phyloP scores from a whole-genome alignment of 1,140 invertebrate genomes.

The Drosophila fuyamai region DNA sequence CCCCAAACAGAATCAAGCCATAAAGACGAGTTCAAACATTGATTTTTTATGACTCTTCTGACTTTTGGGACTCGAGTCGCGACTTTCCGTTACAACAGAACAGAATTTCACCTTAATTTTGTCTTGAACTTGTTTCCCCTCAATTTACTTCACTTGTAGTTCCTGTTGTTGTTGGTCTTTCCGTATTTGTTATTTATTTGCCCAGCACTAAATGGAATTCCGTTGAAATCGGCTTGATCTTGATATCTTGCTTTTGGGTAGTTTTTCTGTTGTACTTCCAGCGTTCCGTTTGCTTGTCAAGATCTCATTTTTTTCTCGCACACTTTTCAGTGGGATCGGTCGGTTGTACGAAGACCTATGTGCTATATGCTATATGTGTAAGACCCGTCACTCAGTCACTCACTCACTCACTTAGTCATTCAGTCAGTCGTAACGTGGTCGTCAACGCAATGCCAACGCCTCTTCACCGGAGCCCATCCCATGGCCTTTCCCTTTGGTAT shows the following conservation, averaged over 20 bases:
- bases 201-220: slow-evolving; percentile 51
- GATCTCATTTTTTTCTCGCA: slow-evolving; percentile 33
- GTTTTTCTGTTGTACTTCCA: slow-evolving; percentile 19
- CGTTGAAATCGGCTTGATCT: slow-evolving; percentile 56
- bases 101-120: slow-evolving; percentile 47
- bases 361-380: slow-evolving; percentile 12
- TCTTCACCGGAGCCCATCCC: slow-evolving; percentile 32
- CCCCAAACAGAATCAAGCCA: slow-evolving; percentile 39
- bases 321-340: slow-evolving; percentile 23
- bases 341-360: slow-evolving; percentile 1
- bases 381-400: slow-evolving; percentile 25
- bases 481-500: slow-evolving; percentile 25
- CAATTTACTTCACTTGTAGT: slow-evolving; percentile 23
- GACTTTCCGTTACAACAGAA: slow-evolving; percentile 28
- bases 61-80: slow-evolving; percentile 10
- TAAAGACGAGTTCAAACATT: slow-evolving; percentile 53
- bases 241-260: slow-evolving; percentile 42
- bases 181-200: slow-evolving; percentile 45
- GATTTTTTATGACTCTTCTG: slow-evolving; percentile 41
- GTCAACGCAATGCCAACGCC: slow-evolving; percentile 49
- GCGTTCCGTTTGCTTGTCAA: slow-evolving; percentile 41
- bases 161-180: slow-evolving; percentile 23
- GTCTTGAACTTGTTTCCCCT: slow-evolving; percentile 42
- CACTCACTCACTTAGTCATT: slow-evolving; percentile 40
- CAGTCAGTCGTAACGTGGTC: slow-evolving; percentile 41